Evolutionary conservation across 2,797 vertebrate species (phyloP).

Genomic region (Acanthopagrus latus): DNA sequence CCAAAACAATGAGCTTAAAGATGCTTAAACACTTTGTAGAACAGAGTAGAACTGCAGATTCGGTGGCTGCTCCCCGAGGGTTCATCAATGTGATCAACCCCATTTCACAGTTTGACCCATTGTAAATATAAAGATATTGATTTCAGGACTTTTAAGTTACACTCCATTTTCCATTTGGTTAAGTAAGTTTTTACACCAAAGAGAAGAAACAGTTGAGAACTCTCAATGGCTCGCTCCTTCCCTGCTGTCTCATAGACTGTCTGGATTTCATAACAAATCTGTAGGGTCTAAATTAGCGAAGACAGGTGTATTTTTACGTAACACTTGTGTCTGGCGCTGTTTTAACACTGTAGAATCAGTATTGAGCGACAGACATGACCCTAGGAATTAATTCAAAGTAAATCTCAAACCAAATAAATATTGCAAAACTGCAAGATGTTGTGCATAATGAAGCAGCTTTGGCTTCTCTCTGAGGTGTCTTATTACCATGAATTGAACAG

Average conservation of each 20-base stretch:
- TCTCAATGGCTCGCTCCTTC: neutral
- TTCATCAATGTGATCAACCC: neutral
- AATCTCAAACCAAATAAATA: slow-evolving; percentile 51
- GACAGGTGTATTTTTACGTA: slow-evolving; percentile 5
- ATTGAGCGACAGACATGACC: slow-evolving; percentile 8
- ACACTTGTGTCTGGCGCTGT: neutral
- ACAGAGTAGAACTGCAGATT: neutral
- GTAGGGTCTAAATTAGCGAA: slow-evolving; percentile 6
- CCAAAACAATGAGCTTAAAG: neutral
- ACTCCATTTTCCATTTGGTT: neutral
- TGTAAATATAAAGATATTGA: neutral
- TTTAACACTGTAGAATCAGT: slow-evolving; percentile 9
- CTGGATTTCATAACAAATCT: slow-evolving; percentile 15
- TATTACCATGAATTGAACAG: slow-evolving; percentile 34
- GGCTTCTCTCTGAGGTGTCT: slow-evolving; percentile 31
- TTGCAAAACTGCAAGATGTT: slow-evolving; percentile 27
- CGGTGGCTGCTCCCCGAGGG: neutral
- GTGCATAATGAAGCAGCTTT: slow-evolving; percentile 41
- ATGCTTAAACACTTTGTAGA: neutral
- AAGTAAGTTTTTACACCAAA: neutral
- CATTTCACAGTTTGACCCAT: neutral
- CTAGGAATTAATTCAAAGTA: slow-evolving; percentile 23
- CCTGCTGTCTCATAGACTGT: neutral
- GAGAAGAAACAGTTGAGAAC: no score
- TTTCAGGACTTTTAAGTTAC: neutral